Percentiles rank a stretch among this genome's conserved stretches.
phyloP scores from a whole-genome alignment of 2,113 vertebrate species.

The Lepus europaeus region DNA sequence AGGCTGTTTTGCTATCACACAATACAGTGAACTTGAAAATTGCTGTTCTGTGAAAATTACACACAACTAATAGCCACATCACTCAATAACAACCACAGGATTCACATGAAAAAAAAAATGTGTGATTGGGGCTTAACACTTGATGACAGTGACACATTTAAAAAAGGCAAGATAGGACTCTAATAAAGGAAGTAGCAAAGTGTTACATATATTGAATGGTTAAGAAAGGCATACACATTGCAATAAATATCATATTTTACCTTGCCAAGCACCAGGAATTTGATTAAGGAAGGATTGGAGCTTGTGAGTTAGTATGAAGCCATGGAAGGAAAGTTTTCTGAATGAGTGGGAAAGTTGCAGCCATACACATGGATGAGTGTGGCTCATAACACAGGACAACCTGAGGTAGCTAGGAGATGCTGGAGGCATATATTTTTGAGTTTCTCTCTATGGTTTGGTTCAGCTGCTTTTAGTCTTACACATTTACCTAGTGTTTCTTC shows the following conservation, averaged over 20 bases:
- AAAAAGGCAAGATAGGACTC: background rate
- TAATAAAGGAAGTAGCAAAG: background rate
- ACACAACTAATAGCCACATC: background rate
- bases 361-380: too few species aligned
- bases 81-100: background rate
- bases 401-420: background rate
- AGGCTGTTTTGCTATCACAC: background rate
- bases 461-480: background rate
- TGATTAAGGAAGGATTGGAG: background rate
- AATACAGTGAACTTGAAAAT: background rate
- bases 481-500: background rate
- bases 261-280: background rate
- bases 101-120: background rate
- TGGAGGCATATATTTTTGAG: background rate
- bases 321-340: background rate
- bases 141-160: background rate
- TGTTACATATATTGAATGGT: background rate
- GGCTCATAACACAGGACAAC: background rate
- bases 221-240: background rate
- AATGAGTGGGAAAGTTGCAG: background rate
- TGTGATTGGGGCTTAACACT: background rate
- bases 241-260: background rate
- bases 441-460: background rate
- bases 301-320: background rate
- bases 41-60: background rate